Evolutionary conservation across 2,797 vertebrate genomes (phyloP).

Genomic region (Danio tinwini): DNA sequence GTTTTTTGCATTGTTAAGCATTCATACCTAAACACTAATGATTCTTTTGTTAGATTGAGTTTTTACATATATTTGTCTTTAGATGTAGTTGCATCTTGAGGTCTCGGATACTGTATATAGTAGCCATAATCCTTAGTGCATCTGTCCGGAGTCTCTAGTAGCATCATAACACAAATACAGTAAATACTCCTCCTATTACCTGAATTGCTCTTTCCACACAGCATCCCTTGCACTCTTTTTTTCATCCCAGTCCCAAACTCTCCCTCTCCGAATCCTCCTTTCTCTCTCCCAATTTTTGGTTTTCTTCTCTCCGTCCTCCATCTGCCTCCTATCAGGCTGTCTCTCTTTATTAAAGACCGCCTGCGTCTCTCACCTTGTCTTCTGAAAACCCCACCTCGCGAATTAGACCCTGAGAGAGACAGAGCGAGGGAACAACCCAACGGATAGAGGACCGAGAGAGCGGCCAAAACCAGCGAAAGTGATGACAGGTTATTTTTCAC

Average conservation of each 20-base stretch:
- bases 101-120: background rate
- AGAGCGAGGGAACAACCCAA: constrained; percentile 46
- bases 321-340: constrained; percentile 26
- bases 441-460: constrained; percentile 37
- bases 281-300: constrained; percentile 50
- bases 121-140: background rate
- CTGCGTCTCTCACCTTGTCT: constrained; percentile 55
- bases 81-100: background rate
- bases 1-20: too few species aligned
- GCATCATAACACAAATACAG: background rate
- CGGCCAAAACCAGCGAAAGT: constrained; percentile 65
- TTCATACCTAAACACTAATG: too few species aligned
- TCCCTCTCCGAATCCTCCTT: constrained; percentile 39
- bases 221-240: constrained; percentile 57
- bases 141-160: background rate
- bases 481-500: constrained; percentile 88
- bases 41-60: background rate
- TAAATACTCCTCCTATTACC: constrained; percentile 4
- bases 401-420: constrained; percentile 50
- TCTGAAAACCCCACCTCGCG: constrained; percentile 43
- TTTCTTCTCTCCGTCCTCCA: constrained; percentile 46
- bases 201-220: background rate
- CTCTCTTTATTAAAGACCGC: constrained; percentile 34
- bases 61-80: background rate
- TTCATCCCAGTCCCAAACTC: constrained; percentile 39